Evolutionary conservation across 92 coral and sea anemone genomes (phyloP).

Genomic region (Actinostola sp.): DNA sequence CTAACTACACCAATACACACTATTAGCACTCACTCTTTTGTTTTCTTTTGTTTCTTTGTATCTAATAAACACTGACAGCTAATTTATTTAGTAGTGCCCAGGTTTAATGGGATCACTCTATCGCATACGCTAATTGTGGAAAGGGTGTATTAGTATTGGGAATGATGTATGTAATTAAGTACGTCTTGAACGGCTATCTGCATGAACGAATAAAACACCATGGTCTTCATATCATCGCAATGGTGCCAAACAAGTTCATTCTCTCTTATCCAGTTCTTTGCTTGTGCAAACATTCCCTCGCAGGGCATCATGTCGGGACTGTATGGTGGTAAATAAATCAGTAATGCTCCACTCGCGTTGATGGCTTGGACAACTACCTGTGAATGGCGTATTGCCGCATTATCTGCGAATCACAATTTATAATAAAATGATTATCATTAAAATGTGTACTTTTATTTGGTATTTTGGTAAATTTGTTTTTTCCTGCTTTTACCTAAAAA

Average conservation of each 20-base stretch:
- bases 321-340: constrained; percentile 17
- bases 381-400: constrained; percentile 7
- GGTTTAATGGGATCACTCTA: too few relatives aligned
- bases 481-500: constrained; percentile 21
- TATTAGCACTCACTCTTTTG: too few relatives aligned
- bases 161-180: constrained; percentile 12
- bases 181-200: constrained; percentile 18
- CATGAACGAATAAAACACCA: constrained; percentile 22
- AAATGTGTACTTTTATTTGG: too few relatives aligned
- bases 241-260: constrained; percentile 19
- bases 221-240: not conserved
- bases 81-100: too few relatives aligned
- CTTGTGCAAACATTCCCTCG: not conserved
- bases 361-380: not conserved
- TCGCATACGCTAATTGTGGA: not conserved
- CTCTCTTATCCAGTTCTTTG: constrained; percentile 24
- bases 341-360: constrained; percentile 29
- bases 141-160: not conserved
- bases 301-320: not conserved
- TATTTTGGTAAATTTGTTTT: not conserved
- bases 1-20: too few relatives aligned
- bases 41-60: too few relatives aligned
- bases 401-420: not conserved
- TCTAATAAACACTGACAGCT: too few relatives aligned
- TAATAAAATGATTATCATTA: too few relatives aligned